Conservation (phyloP, 2,888 invertebrate species). For the Idaea straminata region DNA sequence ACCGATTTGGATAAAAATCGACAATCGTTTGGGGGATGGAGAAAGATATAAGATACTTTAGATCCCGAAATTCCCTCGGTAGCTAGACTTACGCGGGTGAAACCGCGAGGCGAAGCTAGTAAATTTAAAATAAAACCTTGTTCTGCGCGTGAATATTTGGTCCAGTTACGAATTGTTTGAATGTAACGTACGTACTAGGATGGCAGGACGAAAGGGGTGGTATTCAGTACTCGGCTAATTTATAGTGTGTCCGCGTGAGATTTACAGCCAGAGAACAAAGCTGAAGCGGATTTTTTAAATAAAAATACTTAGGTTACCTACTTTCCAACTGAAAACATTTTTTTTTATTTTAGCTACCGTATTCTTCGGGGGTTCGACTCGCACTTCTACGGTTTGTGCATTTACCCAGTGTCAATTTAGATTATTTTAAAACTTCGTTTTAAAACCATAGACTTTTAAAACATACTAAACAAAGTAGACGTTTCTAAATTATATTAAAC, state of each 20-base stretch:
- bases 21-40: too few relatives aligned
- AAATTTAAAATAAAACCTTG: neutral
- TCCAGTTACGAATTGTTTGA: slow-evolving; percentile 13
- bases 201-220: slow-evolving; percentile 8
- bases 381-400: too few relatives aligned
- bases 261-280: slow-evolving; percentile 50
- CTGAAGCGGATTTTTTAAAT: slow-evolving; percentile 46
- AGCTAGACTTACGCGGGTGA: neutral
- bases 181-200: slow-evolving; percentile 3
- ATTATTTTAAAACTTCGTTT: too few relatives aligned
- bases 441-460: too few relatives aligned
- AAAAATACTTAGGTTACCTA: slow-evolving; percentile 32
- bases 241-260: slow-evolving; percentile 49
- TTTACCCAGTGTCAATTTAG: too few relatives aligned
- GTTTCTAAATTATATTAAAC: too few relatives aligned
- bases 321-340: slow-evolving; percentile 21
- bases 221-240: slow-evolving; percentile 50
- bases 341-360: too few relatives aligned
- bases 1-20: too few relatives aligned
- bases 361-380: too few relatives aligned
- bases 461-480: too few relatives aligned
- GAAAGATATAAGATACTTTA: too few relatives aligned
- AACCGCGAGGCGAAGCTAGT: neutral
- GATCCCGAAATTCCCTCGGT: neutral
- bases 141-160: slow-evolving; percentile 3